Conservation (phyloP, 2,888 invertebrate genomes). For the Caenorhabditis japonica region DNA sequence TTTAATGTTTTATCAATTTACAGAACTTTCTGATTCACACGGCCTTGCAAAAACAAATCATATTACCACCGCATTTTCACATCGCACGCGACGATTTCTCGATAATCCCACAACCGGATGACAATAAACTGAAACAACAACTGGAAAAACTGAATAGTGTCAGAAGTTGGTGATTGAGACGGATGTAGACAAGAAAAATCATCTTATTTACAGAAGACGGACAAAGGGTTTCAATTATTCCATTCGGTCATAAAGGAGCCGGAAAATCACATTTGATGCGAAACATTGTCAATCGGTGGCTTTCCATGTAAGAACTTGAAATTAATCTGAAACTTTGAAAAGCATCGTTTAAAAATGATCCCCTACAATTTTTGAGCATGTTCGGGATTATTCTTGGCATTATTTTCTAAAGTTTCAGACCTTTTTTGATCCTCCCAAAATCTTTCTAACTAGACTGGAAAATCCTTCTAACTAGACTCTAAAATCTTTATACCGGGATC, state of each 20-base stretch:
- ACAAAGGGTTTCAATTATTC: constrained; percentile 39
- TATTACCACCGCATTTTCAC: constrained; percentile 21
- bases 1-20: constrained; percentile 6
- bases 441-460: no score
- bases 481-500: no score
- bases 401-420: no score
- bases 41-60: constrained; percentile 24
- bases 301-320: constrained; percentile 2
- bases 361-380: no score
- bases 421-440: no score
- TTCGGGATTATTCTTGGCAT: no score
- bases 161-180: constrained; percentile 12
- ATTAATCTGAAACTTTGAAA: no score
- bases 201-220: constrained; percentile 37
- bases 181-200: not conserved
- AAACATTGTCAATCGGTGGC: constrained; percentile 30
- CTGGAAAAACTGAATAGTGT: constrained; percentile 5
- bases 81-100: constrained; percentile 18
- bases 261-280: constrained; percentile 42
- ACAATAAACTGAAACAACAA: not conserved
- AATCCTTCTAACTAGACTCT: no score
- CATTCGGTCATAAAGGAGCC: constrained; percentile 57
- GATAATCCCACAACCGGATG: constrained; percentile 17
- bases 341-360: no score
- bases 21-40: constrained; percentile 49